Evolutionary conservation across 2,113 vertebrate genomes (phyloP).

Genomic region (Anser brachyrhynchus): DNA sequence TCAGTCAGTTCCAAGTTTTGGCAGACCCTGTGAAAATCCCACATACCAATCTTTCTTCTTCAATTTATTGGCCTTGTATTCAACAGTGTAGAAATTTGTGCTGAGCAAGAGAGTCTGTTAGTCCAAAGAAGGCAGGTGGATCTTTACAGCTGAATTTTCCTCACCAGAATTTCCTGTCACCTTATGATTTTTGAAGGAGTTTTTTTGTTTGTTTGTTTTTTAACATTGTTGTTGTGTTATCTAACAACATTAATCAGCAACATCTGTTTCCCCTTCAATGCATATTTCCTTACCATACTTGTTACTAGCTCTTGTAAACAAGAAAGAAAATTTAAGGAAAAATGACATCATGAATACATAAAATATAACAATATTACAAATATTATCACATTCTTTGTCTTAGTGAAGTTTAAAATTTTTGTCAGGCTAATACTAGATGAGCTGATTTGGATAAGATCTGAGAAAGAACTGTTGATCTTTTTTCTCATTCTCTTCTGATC

Average conservation of each 20-base stretch:
- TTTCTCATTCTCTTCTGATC: background rate
- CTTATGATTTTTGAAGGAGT: background rate
- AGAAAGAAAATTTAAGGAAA: background rate
- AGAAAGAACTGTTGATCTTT: background rate
- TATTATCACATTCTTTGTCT: background rate
- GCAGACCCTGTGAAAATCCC: background rate
- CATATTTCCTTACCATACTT: background rate
- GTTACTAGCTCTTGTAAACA: background rate
- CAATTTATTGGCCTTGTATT: background rate
- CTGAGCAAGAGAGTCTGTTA: background rate
- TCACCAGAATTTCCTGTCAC: background rate
- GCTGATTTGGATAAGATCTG: background rate
- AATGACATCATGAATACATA: background rate
- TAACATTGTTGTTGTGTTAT: background rate
- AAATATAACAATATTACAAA: background rate
- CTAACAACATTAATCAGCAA: background rate
- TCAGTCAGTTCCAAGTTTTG: background rate
- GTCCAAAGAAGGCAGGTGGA: background rate
- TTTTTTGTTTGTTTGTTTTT: background rate
- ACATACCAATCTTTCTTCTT: background rate
- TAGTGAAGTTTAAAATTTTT: background rate
- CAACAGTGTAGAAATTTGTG: fast-evolving
- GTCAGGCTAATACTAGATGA: background rate
- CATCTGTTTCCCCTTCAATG: background rate
- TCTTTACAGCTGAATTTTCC: background rate